Evolutionary conservation across 2,797 vertebrate species (phyloP), one percentile per base, ranked within the genome.

Genomic region (Pteronotus mesoamericanus): DNA sequence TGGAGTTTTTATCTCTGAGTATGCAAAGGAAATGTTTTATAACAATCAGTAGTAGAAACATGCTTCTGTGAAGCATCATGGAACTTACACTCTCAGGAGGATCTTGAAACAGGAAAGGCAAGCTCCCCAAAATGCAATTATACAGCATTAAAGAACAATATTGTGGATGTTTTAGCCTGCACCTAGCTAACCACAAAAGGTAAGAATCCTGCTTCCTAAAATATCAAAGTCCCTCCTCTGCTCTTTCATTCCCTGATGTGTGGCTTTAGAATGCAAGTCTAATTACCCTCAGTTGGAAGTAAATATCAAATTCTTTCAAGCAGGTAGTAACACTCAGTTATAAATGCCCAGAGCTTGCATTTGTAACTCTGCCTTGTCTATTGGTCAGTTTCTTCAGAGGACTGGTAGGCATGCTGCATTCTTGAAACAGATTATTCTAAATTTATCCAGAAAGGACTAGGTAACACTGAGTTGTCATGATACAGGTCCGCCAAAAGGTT

Each of bases 1-100:
- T 91, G 74, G 95, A 94, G 46, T 77, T 55, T 96, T 32, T 83
- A 74, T 34, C 96, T 97, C 80, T 19, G 39, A 26, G 32, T 97
- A 61, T 96, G 74, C 68, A 95, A 90, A 80, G 46, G 48, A 97
- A 97, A 96, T 64, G 11, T 16, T 44, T 97, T 89, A 69, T 96
- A 97, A 94, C 78, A 96, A 95, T 48, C 61, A 97, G 91, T 39
- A 48, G 26, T 42, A 48, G 39, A 89, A 88, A 97, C 83, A 1
- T 51, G 14, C 0, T 96, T 94, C 91, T 71, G 21, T 68, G 34
- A 66, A 86, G 26, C 21, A 88, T 91, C 84, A 86, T 11, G 96
- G 64, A 68, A 86, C 22, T 83, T 75, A 1, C 2, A 6, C 2
- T 93, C 29, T 71, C 26, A 42, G 9, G 37, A 29, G 39, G 18